Percentiles rank a stretch among this genome's conserved stretches.
Evolutionary conservation across 2,113 vertebrate genomes (phyloP).

Genomic region (Mus musculus): GRCm39 chr17:12089501-12090000

Average conservation of each 20-base stretch:
- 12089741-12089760: rapidly evolving
- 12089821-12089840: not conserved
- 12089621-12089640: rapidly evolving
- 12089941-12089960: rapidly evolving
- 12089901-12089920: rapidly evolving
- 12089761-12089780: not conserved
- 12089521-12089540: rapidly evolving
- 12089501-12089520: no score
- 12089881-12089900: not conserved
- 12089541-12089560: not conserved
- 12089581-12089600: rapidly evolving
- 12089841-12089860: not conserved
- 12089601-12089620: rapidly evolving
- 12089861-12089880: not conserved
- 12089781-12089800: not conserved
- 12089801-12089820: not conserved
- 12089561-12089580: not conserved
- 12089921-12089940: rapidly evolving
- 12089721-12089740: rapidly evolving
- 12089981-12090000: not conserved
- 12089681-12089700: no score
- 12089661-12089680: rapidly evolving
- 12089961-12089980: not conserved
- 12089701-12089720: not conserved
- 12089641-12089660: rapidly evolving